A percentile compares a stretch with the other conserved stretches of the same genome.
These are phyloP conservation scores for Sylvilagus bachmani DNA, from an alignment of 2,113 vertebrate genomes.

Conservation along the genomic window DNA sequence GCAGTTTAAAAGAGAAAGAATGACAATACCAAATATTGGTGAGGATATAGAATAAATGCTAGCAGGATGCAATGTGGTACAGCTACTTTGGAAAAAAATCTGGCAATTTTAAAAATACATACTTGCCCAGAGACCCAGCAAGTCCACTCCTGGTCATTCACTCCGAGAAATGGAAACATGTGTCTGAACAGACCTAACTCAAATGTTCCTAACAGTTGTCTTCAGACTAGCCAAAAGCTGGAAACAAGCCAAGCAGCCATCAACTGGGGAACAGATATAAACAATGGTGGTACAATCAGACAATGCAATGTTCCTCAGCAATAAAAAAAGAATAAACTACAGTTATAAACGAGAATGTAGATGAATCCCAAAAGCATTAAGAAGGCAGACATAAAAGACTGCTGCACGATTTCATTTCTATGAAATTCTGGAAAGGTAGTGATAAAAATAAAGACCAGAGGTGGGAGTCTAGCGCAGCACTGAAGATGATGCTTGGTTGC, in stretches of 20 bases:
- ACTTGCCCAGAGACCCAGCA: not conserved
- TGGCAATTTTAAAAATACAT: not conserved
- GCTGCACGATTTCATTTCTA: not conserved
- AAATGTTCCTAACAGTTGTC: constrained; percentile 11
- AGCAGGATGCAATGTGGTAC: not conserved
- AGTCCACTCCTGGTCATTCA: not conserved
- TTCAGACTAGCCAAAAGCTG: not conserved
- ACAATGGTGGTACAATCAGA: not conserved
- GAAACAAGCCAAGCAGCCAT: not conserved
- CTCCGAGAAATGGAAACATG: constrained; percentile 49
- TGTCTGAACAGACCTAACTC: not conserved
- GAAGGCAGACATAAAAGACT: not conserved
- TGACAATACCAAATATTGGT: not conserved
- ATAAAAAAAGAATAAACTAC: not conserved
- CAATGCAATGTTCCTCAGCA: not conserved
- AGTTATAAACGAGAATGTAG: not conserved
- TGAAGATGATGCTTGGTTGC: too few species aligned
- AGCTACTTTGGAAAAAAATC: not conserved
- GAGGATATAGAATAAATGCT: not conserved
- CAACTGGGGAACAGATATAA: not conserved
- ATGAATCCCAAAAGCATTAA: not conserved
- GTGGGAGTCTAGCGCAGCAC: too few species aligned
- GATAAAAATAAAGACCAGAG: not conserved
- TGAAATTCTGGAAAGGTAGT: constrained; percentile 31
- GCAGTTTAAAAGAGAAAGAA: not conserved